Evolutionary conservation across 2,113 vertebrate genomes (phyloP).

Genomic region (Cyprinodon tularosa): DNA sequence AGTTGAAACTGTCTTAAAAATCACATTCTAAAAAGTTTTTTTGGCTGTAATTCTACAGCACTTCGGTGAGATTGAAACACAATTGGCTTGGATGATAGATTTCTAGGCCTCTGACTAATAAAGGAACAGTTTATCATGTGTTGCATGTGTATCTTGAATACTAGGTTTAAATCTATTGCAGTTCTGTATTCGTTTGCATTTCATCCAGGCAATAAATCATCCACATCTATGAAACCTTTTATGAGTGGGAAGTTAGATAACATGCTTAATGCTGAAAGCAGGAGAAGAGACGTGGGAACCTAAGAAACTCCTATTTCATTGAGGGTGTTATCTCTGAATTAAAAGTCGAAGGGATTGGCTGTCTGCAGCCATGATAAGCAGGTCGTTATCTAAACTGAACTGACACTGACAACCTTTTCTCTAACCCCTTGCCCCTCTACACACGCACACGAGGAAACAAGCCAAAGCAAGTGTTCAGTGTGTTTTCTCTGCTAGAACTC

Average conservation of each 20-base stretch:
- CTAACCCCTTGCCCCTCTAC: conserved; percentile 30
- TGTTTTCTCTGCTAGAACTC: conserved; percentile 55
- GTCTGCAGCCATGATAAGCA: conserved; percentile 60
- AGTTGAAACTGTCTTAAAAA: no score
- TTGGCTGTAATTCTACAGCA: no score
- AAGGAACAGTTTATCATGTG: no score
- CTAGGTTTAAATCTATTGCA: not conserved
- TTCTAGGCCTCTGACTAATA: no score
- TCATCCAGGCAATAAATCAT: not conserved
- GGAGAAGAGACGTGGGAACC: conserved; percentile 45
- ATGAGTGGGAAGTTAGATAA: conserved; percentile 24
- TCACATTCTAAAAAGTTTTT: no score
- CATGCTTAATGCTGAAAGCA: conserved; percentile 18
- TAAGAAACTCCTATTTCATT: conserved; percentile 49
- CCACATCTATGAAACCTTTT: conserved; percentile 28
- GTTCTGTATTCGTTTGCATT: not conserved
- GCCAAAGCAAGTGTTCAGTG: conserved; percentile 42
- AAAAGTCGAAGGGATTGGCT: conserved; percentile 52
- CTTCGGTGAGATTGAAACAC: no score
- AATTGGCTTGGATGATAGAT: no score
- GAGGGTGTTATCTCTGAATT: conserved; percentile 54
- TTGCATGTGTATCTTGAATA: no score
- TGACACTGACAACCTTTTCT: conserved; percentile 31
- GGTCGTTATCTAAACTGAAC: conserved; percentile 48
- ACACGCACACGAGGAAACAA: conserved; percentile 21